phyloP scores from a whole-genome alignment of 1,140 invertebrate genomes.

The Whitmania pigra region DNA sequence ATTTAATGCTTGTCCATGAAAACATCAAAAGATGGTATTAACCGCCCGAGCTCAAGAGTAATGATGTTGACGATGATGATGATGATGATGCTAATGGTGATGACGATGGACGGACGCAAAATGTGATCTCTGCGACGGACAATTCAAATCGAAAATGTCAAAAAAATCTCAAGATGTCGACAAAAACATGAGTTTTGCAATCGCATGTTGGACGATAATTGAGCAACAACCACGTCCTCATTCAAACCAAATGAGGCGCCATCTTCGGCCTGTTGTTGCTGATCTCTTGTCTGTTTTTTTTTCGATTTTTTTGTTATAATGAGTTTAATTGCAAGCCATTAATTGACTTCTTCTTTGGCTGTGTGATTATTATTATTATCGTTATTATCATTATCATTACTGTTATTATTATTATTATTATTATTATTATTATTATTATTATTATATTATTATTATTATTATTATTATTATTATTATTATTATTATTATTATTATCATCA shows the following conservation, averaged over 20 bases:
- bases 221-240: not conserved
- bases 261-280: not conserved
- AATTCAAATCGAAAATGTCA: too few relatives aligned
- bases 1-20: too few relatives aligned
- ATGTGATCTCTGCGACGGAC: too few relatives aligned
- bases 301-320: not conserved
- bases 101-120: too few relatives aligned
- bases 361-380: not conserved
- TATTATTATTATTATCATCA: not conserved
- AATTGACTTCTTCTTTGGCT: not conserved
- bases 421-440: not conserved
- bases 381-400: not conserved
- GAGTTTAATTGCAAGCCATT: not conserved
- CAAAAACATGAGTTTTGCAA: too few relatives aligned
- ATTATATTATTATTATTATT: conserved; percentile 8
- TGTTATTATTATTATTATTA: not conserved
- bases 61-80: too few relatives aligned
- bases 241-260: not conserved
- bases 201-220: too few relatives aligned
- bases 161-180: too few relatives aligned
- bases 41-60: too few relatives aligned
- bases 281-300: not conserved
- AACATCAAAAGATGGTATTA: too few relatives aligned
- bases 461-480: not conserved
- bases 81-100: too few relatives aligned